Conservation (phyloP, 2,888 invertebrate genomes). For the Blastobasis adustella region DNA sequence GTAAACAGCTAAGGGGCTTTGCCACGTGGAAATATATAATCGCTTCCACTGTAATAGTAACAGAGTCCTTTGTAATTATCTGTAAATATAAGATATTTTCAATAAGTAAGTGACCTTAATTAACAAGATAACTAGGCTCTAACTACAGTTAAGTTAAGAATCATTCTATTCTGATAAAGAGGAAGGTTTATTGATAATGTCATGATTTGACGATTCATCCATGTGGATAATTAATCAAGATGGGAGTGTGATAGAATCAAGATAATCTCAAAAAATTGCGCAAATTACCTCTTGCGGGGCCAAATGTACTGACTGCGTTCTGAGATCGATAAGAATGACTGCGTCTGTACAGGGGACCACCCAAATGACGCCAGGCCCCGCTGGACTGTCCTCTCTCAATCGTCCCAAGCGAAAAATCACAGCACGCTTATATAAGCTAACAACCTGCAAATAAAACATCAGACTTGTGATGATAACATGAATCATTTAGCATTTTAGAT, state of each 20-base stretch:
- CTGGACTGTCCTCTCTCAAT: slow-evolving; percentile 45
- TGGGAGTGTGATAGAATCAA: no score
- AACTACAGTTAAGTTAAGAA: no score
- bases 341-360: slow-evolving; percentile 91
- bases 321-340: slow-evolving; percentile 88
- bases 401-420: slow-evolving; percentile 73
- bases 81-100: slow-evolving; percentile 76
- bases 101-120: no score
- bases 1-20: slow-evolving; percentile 79
- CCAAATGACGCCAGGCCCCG: slow-evolving; percentile 90
- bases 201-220: no score
- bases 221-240: no score
- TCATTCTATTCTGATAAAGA: no score
- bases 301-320: slow-evolving; percentile 93
- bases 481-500: no score
- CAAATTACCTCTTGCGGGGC: slow-evolving; percentile 89
- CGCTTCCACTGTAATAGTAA: slow-evolving; percentile 94
- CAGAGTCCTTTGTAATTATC: slow-evolving; percentile 83
- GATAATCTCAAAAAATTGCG: no score
- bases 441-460: slow-evolving; percentile 35
- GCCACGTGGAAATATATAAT: slow-evolving; percentile 84
- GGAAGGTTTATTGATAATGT: no score
- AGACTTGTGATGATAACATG: no score
- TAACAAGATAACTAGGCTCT: no score
- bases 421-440: slow-evolving; percentile 68